phyloP scores from a whole-genome alignment of 53 echinoderm and acorn worm genomes.

The Holothuria scabra region DNA sequence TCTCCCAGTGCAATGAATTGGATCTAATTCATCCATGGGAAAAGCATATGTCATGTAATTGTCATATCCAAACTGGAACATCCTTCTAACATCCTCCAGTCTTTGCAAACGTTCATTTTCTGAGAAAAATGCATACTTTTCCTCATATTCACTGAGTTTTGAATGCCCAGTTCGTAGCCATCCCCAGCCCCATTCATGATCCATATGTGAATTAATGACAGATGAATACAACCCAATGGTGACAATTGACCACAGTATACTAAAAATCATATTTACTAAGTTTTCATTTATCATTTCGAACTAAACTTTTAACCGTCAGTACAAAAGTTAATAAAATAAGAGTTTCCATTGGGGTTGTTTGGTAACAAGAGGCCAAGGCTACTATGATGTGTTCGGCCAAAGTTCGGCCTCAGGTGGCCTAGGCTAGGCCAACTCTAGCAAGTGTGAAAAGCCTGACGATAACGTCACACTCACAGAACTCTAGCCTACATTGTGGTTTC shows the following conservation, averaged over 20 bases:
- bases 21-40: constrained; percentile 95
- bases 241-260: constrained; percentile 51
- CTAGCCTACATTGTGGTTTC: no score
- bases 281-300: constrained; percentile 37
- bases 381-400: no score
- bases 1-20: constrained; percentile 90
- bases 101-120: constrained; percentile 75
- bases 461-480: no score
- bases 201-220: constrained; percentile 56
- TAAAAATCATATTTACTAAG: constrained; percentile 57
- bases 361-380: no score
- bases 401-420: no score
- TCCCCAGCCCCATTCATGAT: constrained; percentile 48
- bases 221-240: constrained; percentile 55
- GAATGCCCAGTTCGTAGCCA: constrained; percentile 45
- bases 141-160: constrained; percentile 55
- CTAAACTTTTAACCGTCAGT: no score
- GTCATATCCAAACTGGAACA: constrained; percentile 96
- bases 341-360: no score
- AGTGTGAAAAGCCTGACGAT: no score
- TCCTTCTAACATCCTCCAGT: constrained; percentile 75
- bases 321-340: no score
- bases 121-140: constrained; percentile 79
- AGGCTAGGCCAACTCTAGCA: no score
- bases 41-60: constrained; percentile 92